Evolutionary conservation across 1,140 invertebrate genomes (phyloP), one percentile per base, ranked within the genome.

Genomic region (Drosophila pruinosa): DNA sequence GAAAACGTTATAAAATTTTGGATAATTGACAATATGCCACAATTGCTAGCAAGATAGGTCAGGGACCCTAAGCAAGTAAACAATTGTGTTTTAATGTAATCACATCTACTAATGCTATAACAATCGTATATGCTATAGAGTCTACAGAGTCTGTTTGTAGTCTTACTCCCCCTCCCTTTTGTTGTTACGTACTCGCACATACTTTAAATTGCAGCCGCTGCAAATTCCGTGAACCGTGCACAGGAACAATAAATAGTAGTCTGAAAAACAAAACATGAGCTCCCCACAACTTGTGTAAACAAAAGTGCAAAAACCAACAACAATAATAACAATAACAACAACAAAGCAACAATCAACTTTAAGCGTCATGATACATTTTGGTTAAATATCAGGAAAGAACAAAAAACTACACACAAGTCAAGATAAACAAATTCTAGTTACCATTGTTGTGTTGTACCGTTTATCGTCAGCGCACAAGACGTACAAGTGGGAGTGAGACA

Each of bases 341-440:
- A 72, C 75, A 24, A 61, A 54, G 38, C 14, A 24, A 57, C 28
- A 56, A 61, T 59, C 38, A 74, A 86, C 69, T 85, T 86, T 86
- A 74, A 76, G 81, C 73, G 65, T 86, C 81, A 74, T 81, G 73
- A 86, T 85, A 85, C 81, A 77, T 85, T 85, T 85, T 73, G 81
- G 77, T 86, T 77, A 86, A 85, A 85, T 76, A 86, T 80, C 76
- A 86, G 69, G 34, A 47, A 73, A 65, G 34, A 75, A 75, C 34
- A 72, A 75, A 68, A 68, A 64, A 74, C 38, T 38, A 50, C 47
- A 77, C 73, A 79, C 72, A 67, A 86, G 64, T 81, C 31, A 75
- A 85, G 81, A 85, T 85, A 85, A 85, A 85, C 81, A 85, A 81
- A 77, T 85, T 85, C 77, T 86, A 77, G 81, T 86, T 85, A 77